Evolutionary conservation across 2,113 vertebrate genomes (phyloP).

Genomic region (Psophia crepitans): DNA sequence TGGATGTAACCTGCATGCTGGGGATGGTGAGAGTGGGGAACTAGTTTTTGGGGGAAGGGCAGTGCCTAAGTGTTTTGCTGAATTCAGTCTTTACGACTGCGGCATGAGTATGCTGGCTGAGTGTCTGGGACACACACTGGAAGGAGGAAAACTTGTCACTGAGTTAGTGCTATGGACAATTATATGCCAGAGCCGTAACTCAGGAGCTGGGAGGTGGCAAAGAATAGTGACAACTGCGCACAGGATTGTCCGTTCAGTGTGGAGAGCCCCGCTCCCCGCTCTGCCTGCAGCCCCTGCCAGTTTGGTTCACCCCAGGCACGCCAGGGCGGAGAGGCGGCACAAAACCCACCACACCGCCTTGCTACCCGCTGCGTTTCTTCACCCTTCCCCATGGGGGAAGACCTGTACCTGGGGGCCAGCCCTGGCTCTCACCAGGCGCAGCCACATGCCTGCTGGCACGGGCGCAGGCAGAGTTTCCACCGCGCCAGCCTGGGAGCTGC

Average conservation of each 20-base stretch:
- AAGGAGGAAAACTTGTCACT: background rate
- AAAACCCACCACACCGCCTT: background rate
- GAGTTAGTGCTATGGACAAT: background rate
- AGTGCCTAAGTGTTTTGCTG: background rate
- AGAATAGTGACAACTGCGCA: background rate
- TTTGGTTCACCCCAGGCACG: fast-evolving
- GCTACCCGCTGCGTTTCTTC: background rate
- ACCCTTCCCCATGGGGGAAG: background rate
- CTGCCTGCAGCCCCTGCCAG: fast-evolving
- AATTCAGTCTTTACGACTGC: background rate
- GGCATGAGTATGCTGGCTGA: fast-evolving
- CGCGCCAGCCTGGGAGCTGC: background rate
- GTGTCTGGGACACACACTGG: fast-evolving
- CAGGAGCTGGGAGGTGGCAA: background rate
- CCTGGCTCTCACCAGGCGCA: background rate
- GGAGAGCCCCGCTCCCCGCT: background rate
- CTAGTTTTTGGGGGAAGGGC: background rate
- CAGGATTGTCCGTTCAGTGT: background rate
- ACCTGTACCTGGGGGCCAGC: background rate
- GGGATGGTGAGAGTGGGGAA: background rate
- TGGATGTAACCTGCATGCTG: background rate
- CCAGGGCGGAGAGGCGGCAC: background rate
- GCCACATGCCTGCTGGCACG: background rate
- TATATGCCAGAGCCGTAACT: background rate
- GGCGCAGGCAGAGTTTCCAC: background rate